Conservation (phyloP, 2,113 vertebrate species). For the Anseranas semipalmata region DNA sequence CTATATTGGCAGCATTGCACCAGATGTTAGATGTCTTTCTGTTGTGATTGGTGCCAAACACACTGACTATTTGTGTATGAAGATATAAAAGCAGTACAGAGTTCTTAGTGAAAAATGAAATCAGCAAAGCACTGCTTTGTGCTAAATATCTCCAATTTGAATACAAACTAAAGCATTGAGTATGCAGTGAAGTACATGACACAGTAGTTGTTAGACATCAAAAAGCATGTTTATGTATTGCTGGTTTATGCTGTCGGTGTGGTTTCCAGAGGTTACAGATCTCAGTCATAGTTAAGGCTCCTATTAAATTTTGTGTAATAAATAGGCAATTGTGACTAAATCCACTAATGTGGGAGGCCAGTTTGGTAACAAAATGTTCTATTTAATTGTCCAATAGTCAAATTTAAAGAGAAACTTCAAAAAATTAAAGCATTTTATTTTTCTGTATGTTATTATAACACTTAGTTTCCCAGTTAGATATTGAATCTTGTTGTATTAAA, state of each 20-base stretch:
- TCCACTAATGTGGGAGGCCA: neutral
- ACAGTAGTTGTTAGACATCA: neutral
- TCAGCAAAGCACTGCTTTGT: neutral
- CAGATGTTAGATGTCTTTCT: conserved; percentile 30
- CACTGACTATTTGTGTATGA: neutral
- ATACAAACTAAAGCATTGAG: neutral
- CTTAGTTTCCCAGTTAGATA: neutral
- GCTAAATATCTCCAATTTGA: neutral
- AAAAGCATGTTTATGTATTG: neutral
- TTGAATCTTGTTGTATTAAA: neutral
- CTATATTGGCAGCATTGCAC: neutral
- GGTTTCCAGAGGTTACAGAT: neutral
- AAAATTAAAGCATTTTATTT: neutral
- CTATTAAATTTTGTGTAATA: neutral
- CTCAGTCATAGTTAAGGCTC: neutral
- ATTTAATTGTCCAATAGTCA: neutral
- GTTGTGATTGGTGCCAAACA: neutral
- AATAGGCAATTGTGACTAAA: neutral
- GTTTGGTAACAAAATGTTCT: neutral
- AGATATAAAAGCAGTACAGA: neutral
- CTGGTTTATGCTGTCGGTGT: neutral
- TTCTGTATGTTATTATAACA: neutral
- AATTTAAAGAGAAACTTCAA: neutral
- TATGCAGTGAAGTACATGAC: neutral
- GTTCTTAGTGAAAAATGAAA: neutral